Percentiles rank a stretch among this genome's conserved stretches.
These are phyloP conservation scores for Pelodiscus sinensis DNA, from an alignment of 2,113 vertebrate genomes.

Conservation along the genomic window DNA sequence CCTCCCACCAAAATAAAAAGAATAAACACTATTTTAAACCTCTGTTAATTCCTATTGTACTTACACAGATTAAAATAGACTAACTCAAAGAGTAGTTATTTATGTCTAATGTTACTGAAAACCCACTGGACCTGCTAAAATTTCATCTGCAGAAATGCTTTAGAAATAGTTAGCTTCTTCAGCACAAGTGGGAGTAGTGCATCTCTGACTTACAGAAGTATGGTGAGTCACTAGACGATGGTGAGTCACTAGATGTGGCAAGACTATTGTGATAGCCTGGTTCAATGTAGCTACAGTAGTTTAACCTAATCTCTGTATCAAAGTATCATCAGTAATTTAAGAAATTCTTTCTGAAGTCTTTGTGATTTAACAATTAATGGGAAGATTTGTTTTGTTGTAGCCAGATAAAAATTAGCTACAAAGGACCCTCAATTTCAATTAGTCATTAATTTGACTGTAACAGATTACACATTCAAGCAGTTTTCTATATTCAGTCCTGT, in stretches of 20 bases:
- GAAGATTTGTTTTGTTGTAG: slow-evolving; percentile 37
- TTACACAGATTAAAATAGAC: not conserved
- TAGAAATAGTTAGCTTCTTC: slow-evolving; percentile 9
- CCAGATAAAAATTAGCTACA: slow-evolving; percentile 11
- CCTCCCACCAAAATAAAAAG: not conserved
- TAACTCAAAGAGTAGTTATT: not conserved
- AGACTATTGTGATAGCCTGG: not conserved
- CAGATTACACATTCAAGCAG: slow-evolving; percentile 7
- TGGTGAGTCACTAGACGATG: not conserved
- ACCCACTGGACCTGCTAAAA: not conserved
- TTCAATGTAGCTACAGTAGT: not conserved
- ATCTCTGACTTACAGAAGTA: not conserved
- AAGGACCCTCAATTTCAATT: not conserved
- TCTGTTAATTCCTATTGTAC: not conserved
- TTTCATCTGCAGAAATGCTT: not conserved
- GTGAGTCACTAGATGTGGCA: not conserved
- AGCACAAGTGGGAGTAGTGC: not conserved
- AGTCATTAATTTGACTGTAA: slow-evolving; percentile 29
- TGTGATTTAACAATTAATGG: slow-evolving; percentile 38
- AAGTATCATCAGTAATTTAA: not conserved
- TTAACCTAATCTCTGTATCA: too few species aligned
- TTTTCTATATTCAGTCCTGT: slow-evolving; percentile 15
- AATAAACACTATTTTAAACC: not conserved
- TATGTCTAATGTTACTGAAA: not conserved
- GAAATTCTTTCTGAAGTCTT: slow-evolving; percentile 27